phyloP scores from a whole-genome alignment of 1,140 invertebrate species.

The Nymphalis io region DNA sequence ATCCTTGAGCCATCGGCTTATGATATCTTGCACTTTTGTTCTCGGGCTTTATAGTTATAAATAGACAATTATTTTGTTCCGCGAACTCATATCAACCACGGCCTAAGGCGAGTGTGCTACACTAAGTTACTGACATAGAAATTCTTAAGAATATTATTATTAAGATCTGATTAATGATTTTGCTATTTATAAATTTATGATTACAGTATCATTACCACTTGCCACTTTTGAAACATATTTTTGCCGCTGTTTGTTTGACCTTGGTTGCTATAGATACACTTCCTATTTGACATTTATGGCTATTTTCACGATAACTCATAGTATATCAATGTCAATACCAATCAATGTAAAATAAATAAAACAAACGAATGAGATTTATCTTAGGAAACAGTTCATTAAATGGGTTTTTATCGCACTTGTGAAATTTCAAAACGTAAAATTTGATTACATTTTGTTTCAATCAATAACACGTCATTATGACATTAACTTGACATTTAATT shows the following conservation, averaged over 20 bases:
- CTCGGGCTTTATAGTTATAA: constrained; percentile 15
- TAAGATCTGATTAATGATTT: background rate
- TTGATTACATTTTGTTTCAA: background rate
- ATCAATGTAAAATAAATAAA: background rate
- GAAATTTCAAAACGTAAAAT: background rate
- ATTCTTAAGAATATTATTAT: background rate
- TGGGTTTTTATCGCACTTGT: background rate
- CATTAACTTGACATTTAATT: background rate
- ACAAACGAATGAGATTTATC: background rate
- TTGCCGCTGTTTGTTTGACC: constrained; percentile 76
- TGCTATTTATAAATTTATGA: constrained; percentile 9
- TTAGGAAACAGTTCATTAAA: too few relatives aligned
- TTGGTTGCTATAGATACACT: constrained; percentile 63
- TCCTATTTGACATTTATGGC: too few relatives aligned
- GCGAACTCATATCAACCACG: background rate
- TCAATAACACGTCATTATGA: constrained; percentile 21
- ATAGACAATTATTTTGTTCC: background rate
- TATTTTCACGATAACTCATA: too few relatives aligned
- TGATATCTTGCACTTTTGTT: constrained; percentile 7
- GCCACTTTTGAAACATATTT: constrained; percentile 73
- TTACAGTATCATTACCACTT: constrained; percentile 59
- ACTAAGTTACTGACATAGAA: background rate
- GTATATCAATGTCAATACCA: too few relatives aligned
- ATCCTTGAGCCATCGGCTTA: constrained; percentile 61
- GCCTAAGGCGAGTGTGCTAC: too few relatives aligned